These are phyloP conservation scores for Cossypha dichroa DNA, from an alignment of 2,797 vertebrate species.

Conservation along the genomic window DNA sequence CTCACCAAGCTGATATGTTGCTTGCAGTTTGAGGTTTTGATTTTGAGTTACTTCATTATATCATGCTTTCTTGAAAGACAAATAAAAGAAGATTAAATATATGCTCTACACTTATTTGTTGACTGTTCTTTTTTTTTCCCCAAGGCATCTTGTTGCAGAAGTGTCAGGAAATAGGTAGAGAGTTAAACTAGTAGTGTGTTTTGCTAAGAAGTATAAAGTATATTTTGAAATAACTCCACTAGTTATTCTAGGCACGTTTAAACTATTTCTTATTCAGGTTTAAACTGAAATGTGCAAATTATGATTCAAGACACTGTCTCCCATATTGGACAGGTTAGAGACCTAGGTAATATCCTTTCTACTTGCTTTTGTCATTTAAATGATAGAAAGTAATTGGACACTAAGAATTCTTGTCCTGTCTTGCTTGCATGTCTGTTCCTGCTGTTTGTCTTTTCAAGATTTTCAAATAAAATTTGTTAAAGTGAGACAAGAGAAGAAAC, in stretches of 20 bases:
- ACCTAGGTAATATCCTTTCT: background rate
- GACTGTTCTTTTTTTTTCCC: background rate
- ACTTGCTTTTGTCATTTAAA: background rate
- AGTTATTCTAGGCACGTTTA: background rate
- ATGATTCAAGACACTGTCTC: background rate
- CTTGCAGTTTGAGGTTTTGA: background rate
- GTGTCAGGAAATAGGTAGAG: background rate
- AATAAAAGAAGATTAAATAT: background rate
- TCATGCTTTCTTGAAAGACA: background rate
- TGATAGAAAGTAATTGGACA: background rate
- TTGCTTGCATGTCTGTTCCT: slow-evolving; percentile 6
- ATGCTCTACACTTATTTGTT: background rate
- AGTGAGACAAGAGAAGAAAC: slow-evolving; percentile 66
- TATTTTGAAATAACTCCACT: background rate
- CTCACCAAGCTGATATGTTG: background rate
- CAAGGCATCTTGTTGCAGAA: background rate
- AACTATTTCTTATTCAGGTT: background rate
- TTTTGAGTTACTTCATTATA: background rate
- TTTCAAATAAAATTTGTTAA: slow-evolving; percentile 78
- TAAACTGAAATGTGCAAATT: background rate
- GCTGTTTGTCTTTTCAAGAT: slow-evolving; percentile 58
- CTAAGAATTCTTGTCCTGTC: slow-evolving; percentile 38
- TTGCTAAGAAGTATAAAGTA: background rate
- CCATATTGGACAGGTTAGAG: background rate
- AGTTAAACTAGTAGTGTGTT: background rate